Percentiles rank a stretch among this genome's conserved stretches.
These are phyloP conservation scores for Malacosoma neustria DNA, from an alignment of 2,888 invertebrate genomes.

Conservation along the genomic window DNA sequence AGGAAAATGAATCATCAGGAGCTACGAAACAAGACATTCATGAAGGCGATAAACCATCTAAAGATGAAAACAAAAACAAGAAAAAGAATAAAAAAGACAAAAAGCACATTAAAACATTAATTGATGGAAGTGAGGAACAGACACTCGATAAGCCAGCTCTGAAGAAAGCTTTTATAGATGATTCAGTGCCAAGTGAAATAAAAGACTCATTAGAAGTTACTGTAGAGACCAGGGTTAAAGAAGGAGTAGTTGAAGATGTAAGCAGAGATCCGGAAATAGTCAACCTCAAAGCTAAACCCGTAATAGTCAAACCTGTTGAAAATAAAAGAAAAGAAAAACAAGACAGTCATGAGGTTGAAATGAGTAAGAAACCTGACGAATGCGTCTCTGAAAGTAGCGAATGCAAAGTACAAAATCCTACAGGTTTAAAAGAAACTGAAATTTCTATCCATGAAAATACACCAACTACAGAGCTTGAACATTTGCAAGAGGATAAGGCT, in stretches of 20 bases:
- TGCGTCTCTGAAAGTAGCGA: no score
- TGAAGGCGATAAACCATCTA: neutral
- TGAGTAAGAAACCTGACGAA: no score
- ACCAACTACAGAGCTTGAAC: no score
- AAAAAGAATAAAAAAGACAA: conserved; percentile 29
- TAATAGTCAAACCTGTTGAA: conserved; percentile 52
- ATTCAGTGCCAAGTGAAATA: neutral
- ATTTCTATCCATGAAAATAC: neutral
- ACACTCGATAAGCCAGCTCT: neutral
- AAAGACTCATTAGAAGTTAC: neutral
- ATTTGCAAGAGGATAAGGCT: no score
- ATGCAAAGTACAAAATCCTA: no score
- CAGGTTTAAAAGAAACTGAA: no score
- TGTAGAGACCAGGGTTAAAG: neutral
- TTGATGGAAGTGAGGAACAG: neutral
- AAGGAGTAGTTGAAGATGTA: neutral
- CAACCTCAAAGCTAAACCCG: conserved; percentile 36
- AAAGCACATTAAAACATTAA: conserved; percentile 8
- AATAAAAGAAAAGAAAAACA: conserved; percentile 38
- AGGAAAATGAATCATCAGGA: no score
- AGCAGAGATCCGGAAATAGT: conserved; percentile 13
- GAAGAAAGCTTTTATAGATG: neutral
- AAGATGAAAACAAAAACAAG: conserved; percentile 16
- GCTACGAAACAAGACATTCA: conserved; percentile 7
- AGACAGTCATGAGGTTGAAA: conserved; percentile 6